Evolutionary conservation across 2,113 vertebrate genomes (phyloP), one percentile per base, ranked within the genome.

Genomic region (Neoarius graeffei): DNA sequence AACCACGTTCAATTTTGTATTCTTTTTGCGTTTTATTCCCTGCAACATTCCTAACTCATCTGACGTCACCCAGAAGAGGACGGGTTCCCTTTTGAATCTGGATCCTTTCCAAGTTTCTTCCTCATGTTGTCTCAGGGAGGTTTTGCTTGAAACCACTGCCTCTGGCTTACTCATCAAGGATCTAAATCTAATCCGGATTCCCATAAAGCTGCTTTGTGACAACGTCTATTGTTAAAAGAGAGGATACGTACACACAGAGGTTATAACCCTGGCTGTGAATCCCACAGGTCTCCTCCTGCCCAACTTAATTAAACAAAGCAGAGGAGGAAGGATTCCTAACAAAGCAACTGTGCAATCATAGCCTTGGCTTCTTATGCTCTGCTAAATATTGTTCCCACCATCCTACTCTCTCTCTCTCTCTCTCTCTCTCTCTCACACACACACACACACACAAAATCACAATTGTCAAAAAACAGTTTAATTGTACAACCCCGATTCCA

Each of bases 311-410:
- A 73, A 59, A 71, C 35, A 13, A 54, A 23, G 59, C 25, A 60
- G 59, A 62, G 85, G 20, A 62, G 73, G 73, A 62, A 80, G 25
- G 74, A 66, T 66, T 77, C 48, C 23, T 57, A 59, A 73, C 56
- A 25, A 8, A 42, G 52, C 7, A 7, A 35, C 17, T 66, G 59
- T n/a, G 48, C 66, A 69, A 56, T 71, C 50, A 69, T 17, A 66
- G 62, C 42, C 25, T 14, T 35, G n/a, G n/a, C n/a, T 73, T 25
- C 9, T 52, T 57, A 42, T 30, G 20, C 27, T 14, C n/a, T 5
- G 27, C 30, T 60, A 5, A 14, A 74, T 20, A 30, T 10, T 25
- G 67, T 80, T 67, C 48, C 17, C n/a, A 86, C 23, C 25, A 79
- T 79, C 23, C 17, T 56, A 64, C 48, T 87, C 30, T 27, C n/a